Evolutionary conservation across 2,797 vertebrate genomes (phyloP).

Genomic region (Aphelocoma californica): DNA sequence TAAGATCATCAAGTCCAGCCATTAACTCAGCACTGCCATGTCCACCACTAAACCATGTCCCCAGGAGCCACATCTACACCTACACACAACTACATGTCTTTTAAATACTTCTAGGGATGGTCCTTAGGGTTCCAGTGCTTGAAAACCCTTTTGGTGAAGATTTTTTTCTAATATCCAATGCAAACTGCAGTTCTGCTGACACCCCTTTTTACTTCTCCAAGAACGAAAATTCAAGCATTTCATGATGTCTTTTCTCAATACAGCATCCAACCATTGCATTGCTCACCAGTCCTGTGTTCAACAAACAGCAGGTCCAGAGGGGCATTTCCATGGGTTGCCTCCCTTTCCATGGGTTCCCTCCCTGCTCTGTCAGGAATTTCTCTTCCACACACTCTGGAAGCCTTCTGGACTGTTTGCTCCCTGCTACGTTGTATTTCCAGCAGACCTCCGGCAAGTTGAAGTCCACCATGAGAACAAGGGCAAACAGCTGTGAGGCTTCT

Average conservation of each 20-base stretch:
- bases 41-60: background rate
- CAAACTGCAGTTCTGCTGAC: background rate
- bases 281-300: background rate
- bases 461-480: background rate
- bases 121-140: background rate
- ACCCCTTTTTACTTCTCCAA: background rate
- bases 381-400: background rate
- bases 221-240: background rate
- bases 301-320: background rate
- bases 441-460: background rate
- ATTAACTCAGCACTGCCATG: background rate
- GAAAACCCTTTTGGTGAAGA: background rate
- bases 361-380: background rate
- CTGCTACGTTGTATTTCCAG: background rate
- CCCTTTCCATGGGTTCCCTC: background rate
- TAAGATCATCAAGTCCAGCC: background rate
- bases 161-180: background rate
- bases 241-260: background rate
- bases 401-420: background rate
- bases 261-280: background rate
- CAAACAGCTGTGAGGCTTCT: background rate
- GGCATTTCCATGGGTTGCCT: background rate
- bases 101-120: background rate
- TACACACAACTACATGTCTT: background rate
- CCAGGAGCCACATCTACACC: background rate